A percentile compares a stretch with the other conserved stretches of the same genome.
Evolutionary conservation across 2,797 vertebrate species (phyloP).

Genomic region (Mormyrus proboscirostris): DNA sequence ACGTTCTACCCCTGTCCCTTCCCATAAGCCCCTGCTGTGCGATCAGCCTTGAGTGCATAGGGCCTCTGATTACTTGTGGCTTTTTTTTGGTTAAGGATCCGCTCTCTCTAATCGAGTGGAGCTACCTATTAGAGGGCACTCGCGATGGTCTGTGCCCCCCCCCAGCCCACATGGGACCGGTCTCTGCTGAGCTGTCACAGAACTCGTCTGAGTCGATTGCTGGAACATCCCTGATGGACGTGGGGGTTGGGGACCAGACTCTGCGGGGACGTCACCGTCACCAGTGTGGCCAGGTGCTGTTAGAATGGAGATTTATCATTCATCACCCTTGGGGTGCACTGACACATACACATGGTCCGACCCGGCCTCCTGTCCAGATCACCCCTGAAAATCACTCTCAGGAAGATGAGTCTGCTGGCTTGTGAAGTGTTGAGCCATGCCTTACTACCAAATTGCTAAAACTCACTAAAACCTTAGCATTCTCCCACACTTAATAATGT

Average conservation of each 20-base stretch:
- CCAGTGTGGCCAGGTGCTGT: constrained; percentile 43
- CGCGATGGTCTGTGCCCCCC: not conserved
- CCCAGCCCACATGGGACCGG: constrained; percentile 23
- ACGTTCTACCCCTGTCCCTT: constrained; percentile 35
- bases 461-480: not conserved
- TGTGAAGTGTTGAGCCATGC: not conserved
- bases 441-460: not conserved
- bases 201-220: constrained; percentile 55
- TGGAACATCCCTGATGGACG: not conserved
- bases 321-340: constrained; percentile 35
- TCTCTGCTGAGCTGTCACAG: constrained; percentile 40
- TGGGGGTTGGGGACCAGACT: constrained; percentile 16
- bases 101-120: constrained; percentile 39
- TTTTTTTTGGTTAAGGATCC: constrained; percentile 45
- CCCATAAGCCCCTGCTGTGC: constrained; percentile 31
- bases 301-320: constrained; percentile 53
- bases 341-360: not conserved
- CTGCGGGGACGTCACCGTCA: constrained; percentile 25
- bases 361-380: not conserved
- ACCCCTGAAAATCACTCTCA: not conserved
- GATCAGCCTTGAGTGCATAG: constrained; percentile 38
- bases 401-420: not conserved
- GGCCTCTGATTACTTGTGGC: constrained; percentile 46
- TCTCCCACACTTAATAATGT: not conserved
- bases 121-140: constrained; percentile 37